Evolutionary conservation across 2,797 vertebrate species (phyloP).

Genomic region (Florisuga fusca): DNA sequence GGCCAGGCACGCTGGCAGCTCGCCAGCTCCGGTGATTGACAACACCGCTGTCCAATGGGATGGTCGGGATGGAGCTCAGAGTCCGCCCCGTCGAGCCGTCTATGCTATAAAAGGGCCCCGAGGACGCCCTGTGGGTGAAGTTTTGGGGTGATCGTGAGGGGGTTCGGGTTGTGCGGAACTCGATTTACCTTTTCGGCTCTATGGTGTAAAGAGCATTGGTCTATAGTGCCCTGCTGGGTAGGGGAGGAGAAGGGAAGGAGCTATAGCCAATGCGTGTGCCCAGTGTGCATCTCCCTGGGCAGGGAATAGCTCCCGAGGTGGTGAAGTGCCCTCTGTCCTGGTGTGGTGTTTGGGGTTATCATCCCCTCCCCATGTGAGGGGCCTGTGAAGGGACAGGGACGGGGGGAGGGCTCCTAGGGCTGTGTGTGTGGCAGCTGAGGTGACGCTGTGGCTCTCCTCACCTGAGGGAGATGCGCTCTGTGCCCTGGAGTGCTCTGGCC

Average conservation of each 20-base stretch:
- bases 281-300: fast-evolving
- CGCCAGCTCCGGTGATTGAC: neutral
- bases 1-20: fast-evolving
- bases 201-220: fast-evolving
- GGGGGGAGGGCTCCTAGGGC: fast-evolving
- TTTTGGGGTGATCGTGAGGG: too few relatives aligned
- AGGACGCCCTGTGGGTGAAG: too few relatives aligned
- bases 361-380: fast-evolving
- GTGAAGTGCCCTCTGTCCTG: too few relatives aligned
- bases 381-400: too few relatives aligned
- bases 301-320: too few relatives aligned
- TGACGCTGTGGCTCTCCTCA: fast-evolving
- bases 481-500: too few relatives aligned
- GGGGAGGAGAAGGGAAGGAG: fast-evolving
- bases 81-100: neutral
- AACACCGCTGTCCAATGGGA: neutral
- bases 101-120: too few relatives aligned
- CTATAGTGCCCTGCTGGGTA: fast-evolving
- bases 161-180: too few relatives aligned
- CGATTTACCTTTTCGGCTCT: fast-evolving
- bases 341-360: fast-evolving
- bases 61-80: fast-evolving
- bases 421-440: neutral
- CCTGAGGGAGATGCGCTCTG: fast-evolving
- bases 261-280: fast-evolving